phyloP scores from a whole-genome alignment of 1,140 invertebrate genomes.

The Cydia amplana region DNA sequence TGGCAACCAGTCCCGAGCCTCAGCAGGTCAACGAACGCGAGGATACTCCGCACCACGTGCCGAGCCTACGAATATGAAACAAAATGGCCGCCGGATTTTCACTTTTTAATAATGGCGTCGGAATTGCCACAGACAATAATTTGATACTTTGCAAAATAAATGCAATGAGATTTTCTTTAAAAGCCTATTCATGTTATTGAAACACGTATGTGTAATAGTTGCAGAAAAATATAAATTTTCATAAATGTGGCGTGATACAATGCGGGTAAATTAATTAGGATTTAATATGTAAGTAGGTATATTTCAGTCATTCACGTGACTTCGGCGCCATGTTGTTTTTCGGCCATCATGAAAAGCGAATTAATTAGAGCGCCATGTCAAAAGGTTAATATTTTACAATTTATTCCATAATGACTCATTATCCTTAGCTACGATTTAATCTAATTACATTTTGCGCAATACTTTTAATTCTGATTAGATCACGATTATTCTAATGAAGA shows the following conservation, averaged over 20 bases:
- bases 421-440: neutral
- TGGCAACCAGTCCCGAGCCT: slow-evolving; percentile 28
- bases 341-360: neutral
- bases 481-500: too few species aligned
- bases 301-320: neutral
- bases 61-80: slow-evolving; percentile 17
- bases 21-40: slow-evolving; percentile 23
- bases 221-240: too few species aligned
- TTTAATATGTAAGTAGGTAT: neutral
- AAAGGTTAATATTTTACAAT: neutral
- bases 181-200: too few species aligned
- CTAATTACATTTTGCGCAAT: neutral
- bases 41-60: slow-evolving; percentile 17
- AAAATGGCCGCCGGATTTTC: slow-evolving; percentile 22
- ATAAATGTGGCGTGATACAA: too few species aligned
- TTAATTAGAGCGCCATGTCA: neutral
- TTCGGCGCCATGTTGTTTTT: neutral
- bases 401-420: neutral
- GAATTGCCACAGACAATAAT: neutral
- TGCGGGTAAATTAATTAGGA: too few species aligned
- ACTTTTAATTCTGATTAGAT: neutral
- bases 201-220: too few species aligned
- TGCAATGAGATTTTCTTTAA: too few species aligned
- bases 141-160: too few species aligned
- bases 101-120: slow-evolving; percentile 28